Evolutionary conservation across 2,888 invertebrate genomes (phyloP), one percentile per base, ranked within the genome.

Genomic region (Caenorhabditis macrosperma): DNA sequence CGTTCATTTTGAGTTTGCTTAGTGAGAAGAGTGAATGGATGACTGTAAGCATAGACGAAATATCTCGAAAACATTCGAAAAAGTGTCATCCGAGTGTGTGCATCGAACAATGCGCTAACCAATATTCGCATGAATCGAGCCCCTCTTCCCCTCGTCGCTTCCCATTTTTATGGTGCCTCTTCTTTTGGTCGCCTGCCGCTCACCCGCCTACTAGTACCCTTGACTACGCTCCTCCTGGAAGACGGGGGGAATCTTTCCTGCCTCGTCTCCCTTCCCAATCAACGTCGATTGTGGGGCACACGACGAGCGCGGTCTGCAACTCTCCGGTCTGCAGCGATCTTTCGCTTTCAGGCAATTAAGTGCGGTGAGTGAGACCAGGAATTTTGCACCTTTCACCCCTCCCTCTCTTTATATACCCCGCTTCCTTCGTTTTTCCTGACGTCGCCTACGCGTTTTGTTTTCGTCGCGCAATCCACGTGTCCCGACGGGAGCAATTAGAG

Each of bases 151-250:
- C 28, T 44, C 61, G 38, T 12, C 61, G 55, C 55, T 63, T 63
- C n/a, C 63, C 61, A 63, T 33, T 71, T 61, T 71, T 63, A 63
- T 63, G 61, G 54, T 38, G 52, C 46, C 50, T 61, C 69, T 52
- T 69, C 44, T 28, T 61, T 38, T 38, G 30, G 33, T 46, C 50
- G 50, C 26, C 38, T 52, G 48, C 60, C 50, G 57, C 57, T 48
- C 55, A 48, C 68, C 50, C 9, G 48, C 48, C 52, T 52, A 52
- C 52, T 26, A 69, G 69, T 60, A 60, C 69, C 68, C 69, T 69
- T 69, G 69, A 60, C 69, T 59, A 69, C 69, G 69, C 69, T 28
- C 44, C 59, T 28, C 7, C 59, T 67, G 38, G 54, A 38, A 28
- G 46, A n/a, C n/a, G n/a, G n/a, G n/a, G n/a, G n/a, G n/a, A 24